These are phyloP conservation scores for Gymnorhina tibicen DNA, from an alignment of 2,113 vertebrate species.

Conservation along the genomic window DNA sequence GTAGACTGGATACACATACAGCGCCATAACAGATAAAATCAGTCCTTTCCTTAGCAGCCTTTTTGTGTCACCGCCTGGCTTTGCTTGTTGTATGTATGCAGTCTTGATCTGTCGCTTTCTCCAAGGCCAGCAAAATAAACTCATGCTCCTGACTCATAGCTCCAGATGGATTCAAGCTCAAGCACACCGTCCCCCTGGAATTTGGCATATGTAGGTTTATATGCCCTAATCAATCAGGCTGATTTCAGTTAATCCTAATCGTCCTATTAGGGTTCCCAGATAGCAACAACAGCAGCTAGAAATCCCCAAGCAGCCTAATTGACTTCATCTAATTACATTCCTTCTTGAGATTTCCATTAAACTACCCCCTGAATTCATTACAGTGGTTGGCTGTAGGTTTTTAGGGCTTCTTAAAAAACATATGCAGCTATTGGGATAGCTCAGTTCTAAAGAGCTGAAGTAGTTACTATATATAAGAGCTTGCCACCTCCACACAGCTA, in stretches of 20 bases:
- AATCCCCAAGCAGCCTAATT: constrained; percentile 73
- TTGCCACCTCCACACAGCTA: not conserved
- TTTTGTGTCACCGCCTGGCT: not conserved
- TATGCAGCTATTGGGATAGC: not conserved
- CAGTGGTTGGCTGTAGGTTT: constrained; percentile 23
- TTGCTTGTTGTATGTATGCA: not conserved
- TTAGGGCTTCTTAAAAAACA: constrained; percentile 4
- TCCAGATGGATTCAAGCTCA: constrained; percentile 62
- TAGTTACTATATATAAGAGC: not conserved
- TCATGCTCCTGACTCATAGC: constrained; percentile 44
- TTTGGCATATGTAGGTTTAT: constrained; percentile 51
- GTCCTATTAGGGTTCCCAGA: constrained; percentile 71
- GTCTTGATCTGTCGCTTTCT: constrained; percentile 24
- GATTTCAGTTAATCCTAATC: constrained; percentile 74
- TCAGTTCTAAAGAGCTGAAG: not conserved
- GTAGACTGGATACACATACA: not conserved
- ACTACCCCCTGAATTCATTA: constrained; percentile 60
- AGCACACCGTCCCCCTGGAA: constrained; percentile 19
- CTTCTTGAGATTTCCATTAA: constrained; percentile 67
- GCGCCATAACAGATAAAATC: not conserved
- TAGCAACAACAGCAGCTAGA: constrained; percentile 64
- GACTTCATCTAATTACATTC: constrained; percentile 72
- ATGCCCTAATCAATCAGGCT: constrained; percentile 67
- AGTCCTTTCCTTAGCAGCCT: not conserved
- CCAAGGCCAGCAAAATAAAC: constrained; percentile 51